These are phyloP conservation scores for Sinocyclocheilus grahami DNA, from an alignment of 2,113 vertebrate species.

Conservation along the genomic window DNA sequence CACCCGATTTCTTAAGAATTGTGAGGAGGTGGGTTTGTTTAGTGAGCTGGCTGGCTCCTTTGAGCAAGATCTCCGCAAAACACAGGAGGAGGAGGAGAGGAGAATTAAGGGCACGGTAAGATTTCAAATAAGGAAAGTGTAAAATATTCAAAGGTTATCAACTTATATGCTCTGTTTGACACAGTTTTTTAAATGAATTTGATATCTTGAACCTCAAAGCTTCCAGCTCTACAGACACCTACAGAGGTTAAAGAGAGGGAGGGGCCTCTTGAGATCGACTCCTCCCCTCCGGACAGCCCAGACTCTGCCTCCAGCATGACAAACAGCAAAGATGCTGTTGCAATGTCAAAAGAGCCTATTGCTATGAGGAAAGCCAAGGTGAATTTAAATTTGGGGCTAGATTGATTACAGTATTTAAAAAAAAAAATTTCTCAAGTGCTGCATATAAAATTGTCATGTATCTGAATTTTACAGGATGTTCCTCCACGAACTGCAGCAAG, in stretches of 20 bases:
- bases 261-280: slow-evolving; percentile 89
- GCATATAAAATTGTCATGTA: neutral
- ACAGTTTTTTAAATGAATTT: neutral
- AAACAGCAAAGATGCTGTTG: slow-evolving; percentile 70
- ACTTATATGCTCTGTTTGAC: neutral
- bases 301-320: slow-evolving; percentile 79
- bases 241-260: slow-evolving; percentile 88
- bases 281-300: slow-evolving; percentile 88
- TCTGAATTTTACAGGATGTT: slow-evolving; percentile 69
- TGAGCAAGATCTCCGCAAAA: slow-evolving; percentile 93
- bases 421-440: neutral
- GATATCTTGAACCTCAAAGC: neutral
- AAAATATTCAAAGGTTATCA: neutral
- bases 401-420: neutral
- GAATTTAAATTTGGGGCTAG: neutral
- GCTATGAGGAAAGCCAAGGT: slow-evolving; percentile 48
- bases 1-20: slow-evolving; percentile 97
- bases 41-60: slow-evolving; percentile 95
- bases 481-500: slow-evolving; percentile 79
- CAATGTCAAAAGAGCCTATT: slow-evolving; percentile 56
- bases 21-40: slow-evolving; percentile 97
- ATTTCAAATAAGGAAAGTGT: neutral
- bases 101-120: slow-evolving; percentile 76
- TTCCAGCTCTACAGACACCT: slow-evolving; percentile 77
- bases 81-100: slow-evolving; percentile 91